Evolutionary conservation across 2,113 vertebrate species (phyloP).

Genomic region (Mastomys coucha): DNA sequence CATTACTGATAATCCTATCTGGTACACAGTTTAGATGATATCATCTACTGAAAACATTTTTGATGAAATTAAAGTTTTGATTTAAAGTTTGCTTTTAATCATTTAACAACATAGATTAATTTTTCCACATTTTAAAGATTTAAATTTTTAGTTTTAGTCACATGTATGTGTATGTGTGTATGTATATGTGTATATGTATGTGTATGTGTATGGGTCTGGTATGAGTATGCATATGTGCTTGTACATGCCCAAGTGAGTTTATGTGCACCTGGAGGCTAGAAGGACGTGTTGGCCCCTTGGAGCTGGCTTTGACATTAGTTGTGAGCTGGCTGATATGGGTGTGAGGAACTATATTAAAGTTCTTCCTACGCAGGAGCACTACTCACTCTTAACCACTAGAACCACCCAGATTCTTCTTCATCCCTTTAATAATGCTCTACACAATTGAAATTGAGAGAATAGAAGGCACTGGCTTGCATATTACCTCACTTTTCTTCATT

Average conservation of each 20-base stretch:
- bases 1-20: not conserved
- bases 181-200: too few species aligned
- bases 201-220: not conserved
- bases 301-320: too few species aligned
- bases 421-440: not conserved
- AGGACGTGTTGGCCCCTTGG: not conserved
- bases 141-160: not conserved
- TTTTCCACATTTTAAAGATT: not conserved
- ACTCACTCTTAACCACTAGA: not conserved
- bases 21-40: not conserved
- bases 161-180: too few species aligned
- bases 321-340: not conserved
- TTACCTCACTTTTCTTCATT: not conserved
- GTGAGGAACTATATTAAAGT: not conserved
- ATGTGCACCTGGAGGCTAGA: not conserved
- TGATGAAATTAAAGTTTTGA: not conserved
- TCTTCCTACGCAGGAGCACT: not conserved
- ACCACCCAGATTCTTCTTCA: not conserved
- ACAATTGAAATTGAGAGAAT: not conserved
- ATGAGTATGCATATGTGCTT: too few species aligned
- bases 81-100: constrained; percentile 2
- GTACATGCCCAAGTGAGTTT: not conserved
- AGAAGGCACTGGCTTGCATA: not conserved
- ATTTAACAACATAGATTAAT: not conserved
- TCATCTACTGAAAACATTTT: constrained; percentile 24